Evolutionary conservation across 1,140 invertebrate genomes (phyloP).

Genomic region (Papilio polyxenes): DNA sequence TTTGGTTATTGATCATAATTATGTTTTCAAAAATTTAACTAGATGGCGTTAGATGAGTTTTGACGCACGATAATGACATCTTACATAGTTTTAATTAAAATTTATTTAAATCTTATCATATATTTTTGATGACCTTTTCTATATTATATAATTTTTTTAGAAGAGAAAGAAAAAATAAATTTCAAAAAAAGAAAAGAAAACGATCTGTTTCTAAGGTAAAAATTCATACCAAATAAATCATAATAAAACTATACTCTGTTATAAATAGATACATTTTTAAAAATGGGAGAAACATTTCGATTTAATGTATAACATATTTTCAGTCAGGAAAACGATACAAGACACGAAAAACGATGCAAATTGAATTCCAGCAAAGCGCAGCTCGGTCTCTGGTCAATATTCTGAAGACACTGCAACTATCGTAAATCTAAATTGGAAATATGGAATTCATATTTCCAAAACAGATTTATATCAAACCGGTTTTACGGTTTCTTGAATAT

Average conservation of each 20-base stretch:
- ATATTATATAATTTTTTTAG: too few relatives aligned
- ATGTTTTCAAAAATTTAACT: too few relatives aligned
- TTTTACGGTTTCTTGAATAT: conserved; percentile 10
- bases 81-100: too few relatives aligned
- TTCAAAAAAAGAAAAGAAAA: too few relatives aligned
- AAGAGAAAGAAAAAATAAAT: too few relatives aligned
- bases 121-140: too few relatives aligned
- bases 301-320: not conserved
- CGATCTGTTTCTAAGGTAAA: too few relatives aligned
- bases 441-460: conserved; percentile 1
- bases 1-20: too few relatives aligned
- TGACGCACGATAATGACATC: too few relatives aligned
- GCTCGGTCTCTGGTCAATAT: conserved; percentile 19
- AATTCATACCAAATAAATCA: too few relatives aligned
- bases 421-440: conserved; percentile 33
- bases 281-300: not conserved
- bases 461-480: not conserved
- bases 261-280: not conserved
- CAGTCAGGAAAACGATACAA: conserved; percentile 29
- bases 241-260: not conserved
- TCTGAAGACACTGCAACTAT: not conserved
- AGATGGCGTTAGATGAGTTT: too few relatives aligned
- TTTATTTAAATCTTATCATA: too few relatives aligned
- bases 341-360: conserved; percentile 38
- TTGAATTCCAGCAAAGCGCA: conserved; percentile 41